These are phyloP conservation scores for Gnatocerus cornutus DNA, from an alignment of 2,888 invertebrate species.

Conservation along the genomic window DNA sequence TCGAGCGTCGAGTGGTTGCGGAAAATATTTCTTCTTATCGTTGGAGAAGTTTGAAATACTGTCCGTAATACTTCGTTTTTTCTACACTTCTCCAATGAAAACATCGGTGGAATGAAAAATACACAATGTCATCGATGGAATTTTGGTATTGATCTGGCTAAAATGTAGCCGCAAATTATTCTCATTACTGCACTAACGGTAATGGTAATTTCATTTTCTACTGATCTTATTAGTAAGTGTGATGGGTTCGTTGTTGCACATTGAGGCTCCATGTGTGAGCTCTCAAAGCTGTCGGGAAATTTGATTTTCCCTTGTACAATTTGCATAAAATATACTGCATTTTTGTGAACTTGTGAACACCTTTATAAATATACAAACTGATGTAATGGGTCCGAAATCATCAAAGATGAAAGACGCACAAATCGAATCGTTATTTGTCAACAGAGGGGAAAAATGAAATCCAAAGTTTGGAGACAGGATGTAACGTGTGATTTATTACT, in stretches of 20 bases:
- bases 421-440: conserved; percentile 16
- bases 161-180: conserved; percentile 2
- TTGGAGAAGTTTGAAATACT: too few species aligned
- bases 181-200: conserved; percentile 7
- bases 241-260: conserved; percentile 10
- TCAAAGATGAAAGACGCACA: conserved; percentile 5
- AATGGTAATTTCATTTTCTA: conserved; percentile 13
- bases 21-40: neutral
- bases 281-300: neutral
- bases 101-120: too few species aligned
- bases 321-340: neutral
- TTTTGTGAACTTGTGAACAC: conserved; percentile 8
- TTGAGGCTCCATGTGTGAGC: neutral
- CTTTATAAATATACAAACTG: conserved; percentile 18
- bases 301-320: conserved; percentile 4
- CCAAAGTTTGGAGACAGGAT: conserved; percentile 1
- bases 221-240: conserved; percentile 14
- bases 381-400: neutral
- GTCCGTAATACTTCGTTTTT: too few species aligned
- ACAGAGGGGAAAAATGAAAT: conserved; percentile 8
- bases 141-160: conserved; percentile 8
- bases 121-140: neutral
- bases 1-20: neutral
- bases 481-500: conserved; percentile 12
- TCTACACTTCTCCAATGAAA: too few species aligned